Conservation (phyloP, 37 sponge, comb jelly and placozoan species). For the Theonella swinhoei region DNA sequence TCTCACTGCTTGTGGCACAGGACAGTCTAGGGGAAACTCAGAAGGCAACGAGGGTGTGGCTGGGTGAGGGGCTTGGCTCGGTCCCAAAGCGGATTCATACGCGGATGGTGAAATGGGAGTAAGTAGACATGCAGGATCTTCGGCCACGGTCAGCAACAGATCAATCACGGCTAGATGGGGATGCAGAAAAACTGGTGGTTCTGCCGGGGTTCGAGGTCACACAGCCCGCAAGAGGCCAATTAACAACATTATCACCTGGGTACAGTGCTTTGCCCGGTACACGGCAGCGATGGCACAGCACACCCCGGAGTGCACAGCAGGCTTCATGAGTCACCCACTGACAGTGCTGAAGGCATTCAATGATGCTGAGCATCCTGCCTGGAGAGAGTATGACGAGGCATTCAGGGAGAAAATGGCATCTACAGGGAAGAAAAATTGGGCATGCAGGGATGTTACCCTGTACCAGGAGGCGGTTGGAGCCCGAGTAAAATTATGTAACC, state of each 20-base stretch:
- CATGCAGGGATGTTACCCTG: background rate
- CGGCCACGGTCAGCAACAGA: background rate
- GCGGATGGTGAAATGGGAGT: conserved; percentile 7
- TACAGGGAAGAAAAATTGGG: background rate
- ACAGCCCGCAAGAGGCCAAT: background rate
- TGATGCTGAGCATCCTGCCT: background rate
- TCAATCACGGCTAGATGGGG: background rate
- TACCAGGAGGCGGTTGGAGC: background rate
- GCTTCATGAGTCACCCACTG: background rate
- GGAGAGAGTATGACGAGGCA: background rate
- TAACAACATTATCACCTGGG: background rate
- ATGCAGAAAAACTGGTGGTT: background rate
- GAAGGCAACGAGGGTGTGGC: background rate
- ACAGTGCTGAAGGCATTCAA: conserved; percentile 5
- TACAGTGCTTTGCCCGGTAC: background rate
- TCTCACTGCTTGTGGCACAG: background rate
- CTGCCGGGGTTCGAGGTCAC: conserved; percentile 6
- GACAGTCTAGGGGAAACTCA: background rate
- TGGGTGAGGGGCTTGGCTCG: background rate
- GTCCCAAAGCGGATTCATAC: background rate
- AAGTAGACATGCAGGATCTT: conserved; percentile 8
- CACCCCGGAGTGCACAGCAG: background rate
- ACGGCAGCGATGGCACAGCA: background rate
- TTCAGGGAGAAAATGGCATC: conserved; percentile 15
- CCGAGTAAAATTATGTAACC: too few relatives aligned